phyloP scores from a whole-genome alignment of 2,113 vertebrate species.

The Phaethornis superciliosus region DNA sequence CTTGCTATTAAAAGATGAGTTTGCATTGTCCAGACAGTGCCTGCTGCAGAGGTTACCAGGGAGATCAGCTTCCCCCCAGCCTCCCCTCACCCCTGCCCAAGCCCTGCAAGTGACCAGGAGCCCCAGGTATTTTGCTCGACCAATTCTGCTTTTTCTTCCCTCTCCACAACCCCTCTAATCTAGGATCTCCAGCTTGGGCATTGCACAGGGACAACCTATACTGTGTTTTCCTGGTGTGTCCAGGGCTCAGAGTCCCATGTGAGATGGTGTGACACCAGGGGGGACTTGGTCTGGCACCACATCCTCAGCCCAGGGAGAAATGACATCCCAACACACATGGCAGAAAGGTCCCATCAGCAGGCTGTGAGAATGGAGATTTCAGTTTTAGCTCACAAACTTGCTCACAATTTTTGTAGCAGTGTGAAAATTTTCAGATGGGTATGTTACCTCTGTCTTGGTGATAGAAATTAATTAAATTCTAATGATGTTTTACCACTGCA shows the following conservation, averaged over 20 bases:
- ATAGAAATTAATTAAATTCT: background rate
- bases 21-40: background rate
- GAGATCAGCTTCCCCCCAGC: too few relatives aligned
- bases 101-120: accelerated
- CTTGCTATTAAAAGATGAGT: background rate
- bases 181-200: background rate
- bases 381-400: background rate
- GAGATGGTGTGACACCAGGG: background rate
- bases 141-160: background rate
- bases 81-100: accelerated
- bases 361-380: background rate
- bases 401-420: background rate
- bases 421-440: background rate
- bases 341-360: background rate
- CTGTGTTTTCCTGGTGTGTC: background rate
- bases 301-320: background rate
- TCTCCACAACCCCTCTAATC: background rate
- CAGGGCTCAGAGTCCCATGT: background rate
- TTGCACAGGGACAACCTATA: background rate
- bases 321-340: background rate
- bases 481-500: background rate
- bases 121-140: background rate
- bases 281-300: background rate
- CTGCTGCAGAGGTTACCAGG: background rate
- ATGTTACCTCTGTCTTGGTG: background rate